Percentiles rank a stretch among this genome's conserved stretches.
These are phyloP conservation scores for Gallinago nigripennis DNA, from an alignment of 2,797 vertebrate species.

Conservation along the genomic window DNA sequence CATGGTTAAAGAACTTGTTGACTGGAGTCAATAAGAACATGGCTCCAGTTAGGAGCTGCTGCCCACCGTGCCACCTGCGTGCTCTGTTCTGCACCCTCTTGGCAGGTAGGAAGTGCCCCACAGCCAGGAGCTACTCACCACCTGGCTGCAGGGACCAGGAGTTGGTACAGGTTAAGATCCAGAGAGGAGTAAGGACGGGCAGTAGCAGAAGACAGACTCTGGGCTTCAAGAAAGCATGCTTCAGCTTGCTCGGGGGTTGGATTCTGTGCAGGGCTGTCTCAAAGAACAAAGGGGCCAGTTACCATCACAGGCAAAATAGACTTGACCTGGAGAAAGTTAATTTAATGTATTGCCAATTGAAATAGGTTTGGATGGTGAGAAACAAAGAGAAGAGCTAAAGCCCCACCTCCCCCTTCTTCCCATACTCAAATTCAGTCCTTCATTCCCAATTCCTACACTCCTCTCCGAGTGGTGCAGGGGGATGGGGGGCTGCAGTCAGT, in stretches of 20 bases:
- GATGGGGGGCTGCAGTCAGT: neutral
- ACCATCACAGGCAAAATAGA: neutral
- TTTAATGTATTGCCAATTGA: neutral
- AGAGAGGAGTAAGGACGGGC: neutral
- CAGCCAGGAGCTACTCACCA: neutral
- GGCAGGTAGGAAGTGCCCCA: neutral
- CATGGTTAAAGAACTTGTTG: neutral
- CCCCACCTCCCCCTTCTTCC: neutral
- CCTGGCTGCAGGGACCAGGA: too few relatives aligned
- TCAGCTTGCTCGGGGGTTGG: neutral
- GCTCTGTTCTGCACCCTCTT: neutral
- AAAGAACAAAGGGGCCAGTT: neutral
- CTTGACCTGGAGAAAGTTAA: neutral
- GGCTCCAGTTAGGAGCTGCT: neutral
- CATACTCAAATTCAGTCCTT: neutral
- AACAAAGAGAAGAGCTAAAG: neutral
- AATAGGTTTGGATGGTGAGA: neutral
- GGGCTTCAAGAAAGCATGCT: neutral
- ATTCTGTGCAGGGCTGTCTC: neutral
- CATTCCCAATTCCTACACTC: neutral
- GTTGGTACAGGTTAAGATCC: too few relatives aligned
- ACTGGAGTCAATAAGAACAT: neutral
- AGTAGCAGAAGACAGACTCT: neutral
- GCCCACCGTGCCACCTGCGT: fast-evolving
- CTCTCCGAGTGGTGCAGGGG: neutral